Base-by-base conservation (phyloP, 2,797 vertebrate genomes). In the Clangula hyemalis region DNA sequence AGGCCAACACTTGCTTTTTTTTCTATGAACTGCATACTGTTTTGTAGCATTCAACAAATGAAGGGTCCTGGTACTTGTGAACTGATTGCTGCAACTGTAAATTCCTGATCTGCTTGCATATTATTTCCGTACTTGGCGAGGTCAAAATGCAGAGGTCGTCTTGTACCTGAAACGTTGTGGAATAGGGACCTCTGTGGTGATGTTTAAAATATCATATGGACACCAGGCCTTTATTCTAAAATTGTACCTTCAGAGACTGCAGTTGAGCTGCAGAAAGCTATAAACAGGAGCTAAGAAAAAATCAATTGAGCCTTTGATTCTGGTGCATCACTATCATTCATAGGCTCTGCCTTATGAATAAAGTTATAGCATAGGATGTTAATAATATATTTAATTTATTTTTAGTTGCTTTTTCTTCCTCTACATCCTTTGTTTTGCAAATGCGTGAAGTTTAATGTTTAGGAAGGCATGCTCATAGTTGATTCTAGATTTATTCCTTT, bases 401-500 rank as follows among this genome's bases (percentile, higher is more conserved):
- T 92, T 85, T 72, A 72, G 54, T 72, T 91, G 64, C 58, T 11
- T 82, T 86, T 86, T 54, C 56, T 82, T 56, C 38, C 34, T 53
- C 25, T 68, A 1, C 39, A 38, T 73, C 21, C 36, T 77, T 88
- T 82, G 9, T 86, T 94, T 91, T 81, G 60, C 14, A 41, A 38
- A 7, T 66, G 41, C 16, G 22, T 70, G 66, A 83, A 70, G 41
- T 75, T 84, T 70, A 76, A 10, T 83, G 8, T 85, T 90, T 64
- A 73, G 51, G 65, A 73, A 77, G 32, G 58, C 54, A 11, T 56
- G 21, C 45, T 85, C 18, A 78, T 91, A 36, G 74, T 81, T 60
- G 13, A 41, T 76, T 61, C 54, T 85, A 81, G 71, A 51, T 73
- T 85, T 47, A 70, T 87, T 89, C 38, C 70, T 92, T 95, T 85